Evolutionary conservation across 2,888 invertebrate species (phyloP), one percentile per base, ranked within the genome.

Genomic region (Agrotis puta): DNA sequence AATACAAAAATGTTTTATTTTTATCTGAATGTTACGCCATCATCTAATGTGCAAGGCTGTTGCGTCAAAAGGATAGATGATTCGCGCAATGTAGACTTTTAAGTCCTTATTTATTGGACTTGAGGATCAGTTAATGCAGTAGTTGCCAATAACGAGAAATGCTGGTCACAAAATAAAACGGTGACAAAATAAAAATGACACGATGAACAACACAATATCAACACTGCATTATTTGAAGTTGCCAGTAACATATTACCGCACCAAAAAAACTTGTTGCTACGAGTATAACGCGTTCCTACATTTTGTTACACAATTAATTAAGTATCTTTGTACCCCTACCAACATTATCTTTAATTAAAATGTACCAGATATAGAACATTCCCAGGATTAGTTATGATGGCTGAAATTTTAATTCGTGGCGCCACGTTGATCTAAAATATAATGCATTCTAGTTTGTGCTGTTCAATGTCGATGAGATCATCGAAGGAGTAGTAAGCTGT

Each of bases 391-490:
- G 47, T 77, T 72, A 53, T 50, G 20, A 67, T 54, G 27, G 45
- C 14, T n/a, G n/a, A 57, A 22, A 20, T 59, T 65, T 65, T 65
- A 72, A 72, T 73, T 74, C 5, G 24, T 39, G 53, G 27, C 9
- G 72, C 20, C 5, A 18, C 13, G 24, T 11, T 45, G 13, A 18
- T 39, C 39, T 39, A 13, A 47, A 24, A 71, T 48, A 45, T 45
- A 13, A 56, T 48, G 13, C 57, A 68, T 59, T 59, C 14, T 59
- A 71, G 48, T 73, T 76, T 51, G 51, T 5, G 3, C 5, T 24
- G n/a, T 56, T 53, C 59, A 75, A 80, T 75, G 80, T 61, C 64
- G 16, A 70, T 77, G 80, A 77, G 48, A 70, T 77, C 77, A 77
- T 59, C 45, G 48, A 4, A 51, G 7, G 22, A 56, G 14, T 11